phyloP scores from a whole-genome alignment of 1,140 invertebrate species.

The Drosophila asahinai region DNA sequence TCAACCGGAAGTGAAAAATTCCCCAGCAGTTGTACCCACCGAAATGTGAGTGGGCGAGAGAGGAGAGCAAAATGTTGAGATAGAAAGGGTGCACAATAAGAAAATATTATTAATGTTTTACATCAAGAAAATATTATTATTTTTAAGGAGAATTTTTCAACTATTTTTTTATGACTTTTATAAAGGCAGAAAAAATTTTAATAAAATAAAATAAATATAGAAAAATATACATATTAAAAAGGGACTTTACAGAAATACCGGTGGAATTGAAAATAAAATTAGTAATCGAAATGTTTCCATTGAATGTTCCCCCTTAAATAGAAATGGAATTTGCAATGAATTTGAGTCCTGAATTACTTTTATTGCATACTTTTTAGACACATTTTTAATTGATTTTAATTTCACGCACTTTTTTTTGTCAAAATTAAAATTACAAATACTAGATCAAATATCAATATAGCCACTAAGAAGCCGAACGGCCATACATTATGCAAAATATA shows the following conservation, averaged over 20 bases:
- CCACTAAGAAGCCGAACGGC: no score
- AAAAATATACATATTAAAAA: no score
- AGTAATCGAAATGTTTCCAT: no score
- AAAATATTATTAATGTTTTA: neutral
- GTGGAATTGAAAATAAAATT: no score
- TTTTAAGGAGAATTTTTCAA: neutral
- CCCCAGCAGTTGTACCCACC: constrained; percentile 21
- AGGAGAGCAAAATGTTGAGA: neutral
- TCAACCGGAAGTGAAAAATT: constrained; percentile 62
- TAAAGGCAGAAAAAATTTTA: no score
- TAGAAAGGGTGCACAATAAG: neutral
- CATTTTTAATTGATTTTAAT: neutral
- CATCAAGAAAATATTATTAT: neutral
- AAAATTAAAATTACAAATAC: no score
- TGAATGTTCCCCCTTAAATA: neutral
- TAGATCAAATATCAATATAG: no score
- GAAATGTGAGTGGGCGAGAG: constrained; percentile 27
- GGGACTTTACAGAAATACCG: no score
- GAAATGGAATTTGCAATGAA: neutral
- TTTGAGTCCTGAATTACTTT: neutral
- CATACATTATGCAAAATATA: no score
- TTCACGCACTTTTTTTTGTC: neutral
- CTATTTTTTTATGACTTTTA: neutral
- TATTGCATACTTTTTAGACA: neutral
- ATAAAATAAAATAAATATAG: no score